phyloP scores from a whole-genome alignment of 2,113 vertebrate species.

The human (Homo sapiens) region DNA sequence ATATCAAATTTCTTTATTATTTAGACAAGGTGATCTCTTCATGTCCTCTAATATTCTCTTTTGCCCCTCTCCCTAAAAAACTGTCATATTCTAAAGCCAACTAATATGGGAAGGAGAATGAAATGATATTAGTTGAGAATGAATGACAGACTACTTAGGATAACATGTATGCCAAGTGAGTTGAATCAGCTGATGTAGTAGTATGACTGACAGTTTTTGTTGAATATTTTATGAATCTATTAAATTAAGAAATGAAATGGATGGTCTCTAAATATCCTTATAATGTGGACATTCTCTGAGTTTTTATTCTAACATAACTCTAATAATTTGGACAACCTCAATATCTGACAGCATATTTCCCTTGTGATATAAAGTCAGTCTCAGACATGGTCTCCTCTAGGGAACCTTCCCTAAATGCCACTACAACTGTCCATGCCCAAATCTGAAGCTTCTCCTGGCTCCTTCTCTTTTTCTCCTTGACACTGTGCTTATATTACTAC shows the following conservation, averaged over 20 bases:
- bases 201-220: neutral
- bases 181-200: neutral
- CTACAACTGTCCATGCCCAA: neutral
- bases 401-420: neutral
- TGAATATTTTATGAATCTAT: constrained; percentile 5
- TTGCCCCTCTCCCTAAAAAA: neutral
- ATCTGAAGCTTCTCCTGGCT: neutral
- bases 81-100: neutral
- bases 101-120: neutral
- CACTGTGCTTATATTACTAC: neutral
- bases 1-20: neutral
- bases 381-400: neutral
- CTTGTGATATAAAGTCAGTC: neutral
- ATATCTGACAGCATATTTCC: neutral
- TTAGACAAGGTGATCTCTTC: neutral
- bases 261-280: neutral
- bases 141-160: neutral
- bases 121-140: neutral
- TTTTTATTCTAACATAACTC: neutral
- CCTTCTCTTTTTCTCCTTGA: neutral
- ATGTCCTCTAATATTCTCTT: neutral
- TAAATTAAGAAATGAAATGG: constrained; percentile 16
- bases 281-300: neutral
- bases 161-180: neutral
- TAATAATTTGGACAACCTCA: neutral